phyloP scores from a whole-genome alignment of 2,888 invertebrate species.

The Pocota personata region DNA sequence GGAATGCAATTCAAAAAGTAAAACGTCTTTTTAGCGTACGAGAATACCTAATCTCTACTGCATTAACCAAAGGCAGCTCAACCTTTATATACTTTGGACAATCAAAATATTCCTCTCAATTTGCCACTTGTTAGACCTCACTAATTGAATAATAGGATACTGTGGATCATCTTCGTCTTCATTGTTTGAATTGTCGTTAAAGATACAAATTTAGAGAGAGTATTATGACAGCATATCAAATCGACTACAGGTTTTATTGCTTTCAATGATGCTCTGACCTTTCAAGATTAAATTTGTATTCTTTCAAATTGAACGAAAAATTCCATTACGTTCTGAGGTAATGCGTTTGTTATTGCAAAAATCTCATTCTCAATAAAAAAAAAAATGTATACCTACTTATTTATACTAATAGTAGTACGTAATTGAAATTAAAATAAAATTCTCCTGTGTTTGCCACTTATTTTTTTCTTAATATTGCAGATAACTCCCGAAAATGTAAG shows the following conservation, averaged over 20 bases:
- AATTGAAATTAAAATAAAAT: too few relatives aligned
- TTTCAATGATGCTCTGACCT: neutral
- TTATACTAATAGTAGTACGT: too few relatives aligned
- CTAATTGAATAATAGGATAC: conserved; percentile 2
- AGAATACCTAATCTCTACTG: neutral
- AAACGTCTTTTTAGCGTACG: too few relatives aligned
- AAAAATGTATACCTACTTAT: too few relatives aligned
- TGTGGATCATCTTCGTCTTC: conserved; percentile 1
- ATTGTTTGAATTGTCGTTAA: neutral
- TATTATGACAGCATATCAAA: conserved; percentile 1
- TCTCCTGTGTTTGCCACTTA: too few relatives aligned
- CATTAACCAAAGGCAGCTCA: neutral
- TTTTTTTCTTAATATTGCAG: too few relatives aligned
- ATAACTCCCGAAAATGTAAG: conserved; percentile 53
- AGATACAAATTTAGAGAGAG: neutral
- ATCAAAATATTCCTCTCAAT: neutral
- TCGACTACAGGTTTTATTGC: neutral
- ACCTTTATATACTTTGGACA: neutral
- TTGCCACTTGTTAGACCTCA: neutral
- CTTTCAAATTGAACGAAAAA: neutral
- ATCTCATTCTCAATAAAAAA: too few relatives aligned
- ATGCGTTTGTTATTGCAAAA: neutral
- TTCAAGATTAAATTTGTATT: neutral
- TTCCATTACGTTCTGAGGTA: neutral
- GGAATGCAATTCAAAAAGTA: too few relatives aligned